Evolutionary conservation across 2,113 vertebrate genomes (phyloP), one percentile per base, ranked within the genome.

Genomic region (Leptobrachium leishanense): DNA sequence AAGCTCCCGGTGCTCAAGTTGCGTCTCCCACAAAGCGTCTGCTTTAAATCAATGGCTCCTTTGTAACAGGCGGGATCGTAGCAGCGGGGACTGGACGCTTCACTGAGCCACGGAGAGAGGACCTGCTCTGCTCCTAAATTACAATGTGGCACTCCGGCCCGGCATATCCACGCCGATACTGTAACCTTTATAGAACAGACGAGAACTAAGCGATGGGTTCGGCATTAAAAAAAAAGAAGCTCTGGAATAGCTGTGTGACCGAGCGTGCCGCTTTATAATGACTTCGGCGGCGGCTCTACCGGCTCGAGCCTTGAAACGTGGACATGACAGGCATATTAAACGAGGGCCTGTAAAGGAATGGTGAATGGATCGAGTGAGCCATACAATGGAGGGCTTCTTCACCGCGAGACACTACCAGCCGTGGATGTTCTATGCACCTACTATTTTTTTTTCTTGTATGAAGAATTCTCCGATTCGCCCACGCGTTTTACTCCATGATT

Each of bases 81-180:
- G 72, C n/a, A 10, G 73, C 44, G 12, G 46, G 73, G 66, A 53
- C 67, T 69, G 66, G 63, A 2, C 72, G 74, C 72, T 62, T 64
- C 79, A 81, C 2, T 64, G 72, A 76, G 68, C 79, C 57, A 59
- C 15, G 42, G 57, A 68, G 50, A 5, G 7, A 75, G 67, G 73
- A 71, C 64, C 54, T 71, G 79, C 77, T 80, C 63, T 63, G 50
- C 5, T 46, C 70, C 77, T 80, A 80, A 57, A 80, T 74, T 68
- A 74, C 70, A 80, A 74, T 80, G 63, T 80, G 62, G 59, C 77
- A 66, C 40, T 2, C 69, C 44, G 69, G 41, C 69, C 43, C 15
- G 15, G 40, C 39, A 59, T 43, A 43, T 67, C 43, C n/a, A 62
- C 43, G 57, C 43, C 43, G 62, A 79, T 79, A 66, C 62, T 57